Conservation (phyloP, 1,140 invertebrate species). For the Globodera rostochiensis region DNA sequence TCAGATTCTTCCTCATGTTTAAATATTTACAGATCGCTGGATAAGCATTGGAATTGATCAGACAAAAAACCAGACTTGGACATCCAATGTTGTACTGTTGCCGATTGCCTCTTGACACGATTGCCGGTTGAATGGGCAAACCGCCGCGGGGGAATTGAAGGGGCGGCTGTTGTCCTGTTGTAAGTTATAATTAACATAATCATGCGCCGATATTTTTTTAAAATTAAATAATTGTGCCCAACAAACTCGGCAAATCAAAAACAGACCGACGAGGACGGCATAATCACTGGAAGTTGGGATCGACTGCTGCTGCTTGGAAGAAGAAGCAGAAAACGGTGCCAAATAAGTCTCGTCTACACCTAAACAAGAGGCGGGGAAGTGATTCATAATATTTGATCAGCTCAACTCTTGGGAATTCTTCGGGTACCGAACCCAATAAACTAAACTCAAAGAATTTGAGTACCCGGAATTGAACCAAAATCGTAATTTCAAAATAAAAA, state of each 20-base stretch:
- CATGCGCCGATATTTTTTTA: too few relatives aligned
- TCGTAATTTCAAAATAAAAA: too few relatives aligned
- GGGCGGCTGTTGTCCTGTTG: background rate
- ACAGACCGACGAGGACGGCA: slow-evolving; percentile 1
- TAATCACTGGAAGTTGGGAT: background rate
- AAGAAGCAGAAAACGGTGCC: background rate
- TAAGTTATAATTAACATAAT: background rate
- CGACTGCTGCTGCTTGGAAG: background rate
- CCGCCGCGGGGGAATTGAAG: background rate
- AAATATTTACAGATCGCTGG: too few relatives aligned
- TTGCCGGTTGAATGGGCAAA: slow-evolving; percentile 12
- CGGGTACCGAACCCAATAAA: too few relatives aligned
- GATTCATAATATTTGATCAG: too few relatives aligned
- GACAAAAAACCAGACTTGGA: background rate
- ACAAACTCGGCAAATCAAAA: background rate
- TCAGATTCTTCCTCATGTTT: too few relatives aligned
- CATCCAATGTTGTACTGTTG: slow-evolving; percentile 1
- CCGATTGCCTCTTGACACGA: slow-evolving; percentile 15
- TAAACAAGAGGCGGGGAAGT: background rate
- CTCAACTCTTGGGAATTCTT: too few relatives aligned
- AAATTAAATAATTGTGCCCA: background rate
- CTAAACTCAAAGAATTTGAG: too few relatives aligned
- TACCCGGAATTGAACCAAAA: too few relatives aligned
- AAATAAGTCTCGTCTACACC: background rate
- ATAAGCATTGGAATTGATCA: background rate